Evolutionary conservation across 1,140 invertebrate genomes (phyloP).

Genomic region (Pinna nobilis): DNA sequence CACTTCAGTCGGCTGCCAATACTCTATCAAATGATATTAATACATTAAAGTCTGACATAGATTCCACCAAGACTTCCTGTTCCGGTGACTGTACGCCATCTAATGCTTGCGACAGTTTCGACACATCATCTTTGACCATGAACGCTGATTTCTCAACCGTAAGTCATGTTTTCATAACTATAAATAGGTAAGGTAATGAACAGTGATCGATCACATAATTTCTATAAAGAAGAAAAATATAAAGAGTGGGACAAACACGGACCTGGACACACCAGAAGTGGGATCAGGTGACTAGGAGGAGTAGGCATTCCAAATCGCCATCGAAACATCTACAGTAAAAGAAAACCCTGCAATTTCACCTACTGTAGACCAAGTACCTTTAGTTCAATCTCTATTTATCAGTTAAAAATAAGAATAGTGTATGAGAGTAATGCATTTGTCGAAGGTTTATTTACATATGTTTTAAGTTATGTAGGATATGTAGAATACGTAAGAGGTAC

Average conservation of each 20-base stretch:
- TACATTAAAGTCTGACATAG: slow-evolving; percentile 38
- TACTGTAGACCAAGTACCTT: no score
- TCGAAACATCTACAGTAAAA: neutral
- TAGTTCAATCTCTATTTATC: no score
- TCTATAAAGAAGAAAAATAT: no score
- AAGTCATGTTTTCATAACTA: neutral
- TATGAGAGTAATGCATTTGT: no score
- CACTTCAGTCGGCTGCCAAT: slow-evolving; percentile 35
- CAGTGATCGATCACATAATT: no score
- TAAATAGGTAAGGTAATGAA: neutral
- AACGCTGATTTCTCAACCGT: slow-evolving; percentile 34
- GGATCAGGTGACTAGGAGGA: no score
- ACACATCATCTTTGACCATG: slow-evolving; percentile 29
- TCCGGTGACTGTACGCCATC: slow-evolving; percentile 45
- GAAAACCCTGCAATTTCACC: neutral
- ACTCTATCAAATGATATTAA: slow-evolving; percentile 37
- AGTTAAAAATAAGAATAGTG: no score
- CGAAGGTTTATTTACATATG: no score
- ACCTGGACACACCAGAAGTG: neutral
- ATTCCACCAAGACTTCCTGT: slow-evolving; percentile 42
- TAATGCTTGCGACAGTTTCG: slow-evolving; percentile 44
- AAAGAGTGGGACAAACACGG: no score
- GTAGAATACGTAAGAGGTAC: no score
- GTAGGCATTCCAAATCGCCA: neutral
- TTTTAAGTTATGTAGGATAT: no score